phyloP scores from a whole-genome alignment of 2,113 vertebrate species.

The Archocentrus centrarchus region DNA sequence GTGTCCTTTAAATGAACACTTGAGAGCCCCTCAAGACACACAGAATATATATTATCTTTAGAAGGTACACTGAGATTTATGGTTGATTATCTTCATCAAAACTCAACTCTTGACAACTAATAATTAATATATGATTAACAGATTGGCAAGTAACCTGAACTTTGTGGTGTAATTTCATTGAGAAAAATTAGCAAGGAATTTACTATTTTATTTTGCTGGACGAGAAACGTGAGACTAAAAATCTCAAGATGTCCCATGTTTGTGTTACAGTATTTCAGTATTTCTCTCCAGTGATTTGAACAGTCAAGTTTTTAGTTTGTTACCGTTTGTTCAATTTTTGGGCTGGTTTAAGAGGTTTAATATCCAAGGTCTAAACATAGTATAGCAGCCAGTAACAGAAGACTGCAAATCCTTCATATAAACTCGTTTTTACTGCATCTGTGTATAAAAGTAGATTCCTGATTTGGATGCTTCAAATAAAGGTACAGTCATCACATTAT shows the following conservation, averaged over 20 bases:
- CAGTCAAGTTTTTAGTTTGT: constrained; percentile 8
- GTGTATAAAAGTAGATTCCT: neutral
- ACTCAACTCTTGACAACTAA: neutral
- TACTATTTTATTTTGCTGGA: neutral
- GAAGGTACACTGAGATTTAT: neutral
- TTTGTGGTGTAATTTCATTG: neutral
- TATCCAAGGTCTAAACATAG: neutral
- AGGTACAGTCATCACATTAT: neutral
- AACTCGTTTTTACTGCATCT: neutral
- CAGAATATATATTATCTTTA: constrained; percentile 10
- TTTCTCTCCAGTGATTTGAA: constrained; percentile 29
- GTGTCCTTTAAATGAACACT: constrained; percentile 7
- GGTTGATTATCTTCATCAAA: neutral
- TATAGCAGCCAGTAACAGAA: constrained; percentile 11
- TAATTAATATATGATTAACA: neutral
- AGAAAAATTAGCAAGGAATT: neutral
- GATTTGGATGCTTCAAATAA: neutral
- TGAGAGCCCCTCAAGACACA: neutral
- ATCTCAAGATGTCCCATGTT: neutral
- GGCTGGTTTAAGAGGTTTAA: constrained; percentile 17
- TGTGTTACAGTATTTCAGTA: constrained; percentile 8
- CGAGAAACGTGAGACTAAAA: neutral
- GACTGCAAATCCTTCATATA: neutral
- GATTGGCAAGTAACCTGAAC: neutral
- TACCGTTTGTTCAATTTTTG: constrained; percentile 7